A percentile compares a stretch with the other conserved stretches of the same genome.
Conservation (phyloP, 2,113 vertebrate species). For the Hippocampus guttulatus region DNA sequence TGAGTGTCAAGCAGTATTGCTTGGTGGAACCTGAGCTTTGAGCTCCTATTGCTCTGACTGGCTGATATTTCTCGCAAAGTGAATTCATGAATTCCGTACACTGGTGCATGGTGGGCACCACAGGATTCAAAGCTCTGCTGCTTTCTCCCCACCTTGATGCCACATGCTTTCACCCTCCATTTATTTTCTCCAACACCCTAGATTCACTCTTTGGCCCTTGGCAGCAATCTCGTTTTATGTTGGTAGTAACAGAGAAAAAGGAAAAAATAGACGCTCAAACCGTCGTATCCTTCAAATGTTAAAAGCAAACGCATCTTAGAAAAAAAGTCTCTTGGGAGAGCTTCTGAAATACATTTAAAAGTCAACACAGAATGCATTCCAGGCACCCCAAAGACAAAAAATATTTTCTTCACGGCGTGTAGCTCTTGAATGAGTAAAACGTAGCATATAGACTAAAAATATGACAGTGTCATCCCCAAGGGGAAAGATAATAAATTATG, state of each 20-base stretch:
- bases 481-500: conserved; percentile 30
- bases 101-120: conserved; percentile 28
- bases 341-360: conserved; percentile 16
- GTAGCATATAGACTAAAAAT: conserved; percentile 26
- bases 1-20: background rate
- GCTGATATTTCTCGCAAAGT: conserved; percentile 34
- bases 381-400: background rate
- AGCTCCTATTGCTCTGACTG: background rate
- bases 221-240: background rate
- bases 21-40: background rate
- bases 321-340: background rate
- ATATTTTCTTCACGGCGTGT: background rate
- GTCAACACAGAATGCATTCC: background rate
- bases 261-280: conserved; percentile 2
- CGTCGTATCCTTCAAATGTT: conserved; percentile 24
- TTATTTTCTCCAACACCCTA: conserved; percentile 3
- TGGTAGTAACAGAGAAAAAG: conserved; percentile 5
- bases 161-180: conserved; percentile 13
- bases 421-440: conserved; percentile 6
- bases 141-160: conserved; percentile 34
- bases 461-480: conserved; percentile 18
- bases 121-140: conserved; percentile 38
- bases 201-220: conserved; percentile 19
- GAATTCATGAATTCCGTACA: conserved; percentile 47
- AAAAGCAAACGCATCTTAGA: conserved; percentile 9